Evolutionary conservation across 2,797 vertebrate genomes (phyloP), one percentile per base, ranked within the genome.

Genomic region (Allobates femoralis): DNA sequence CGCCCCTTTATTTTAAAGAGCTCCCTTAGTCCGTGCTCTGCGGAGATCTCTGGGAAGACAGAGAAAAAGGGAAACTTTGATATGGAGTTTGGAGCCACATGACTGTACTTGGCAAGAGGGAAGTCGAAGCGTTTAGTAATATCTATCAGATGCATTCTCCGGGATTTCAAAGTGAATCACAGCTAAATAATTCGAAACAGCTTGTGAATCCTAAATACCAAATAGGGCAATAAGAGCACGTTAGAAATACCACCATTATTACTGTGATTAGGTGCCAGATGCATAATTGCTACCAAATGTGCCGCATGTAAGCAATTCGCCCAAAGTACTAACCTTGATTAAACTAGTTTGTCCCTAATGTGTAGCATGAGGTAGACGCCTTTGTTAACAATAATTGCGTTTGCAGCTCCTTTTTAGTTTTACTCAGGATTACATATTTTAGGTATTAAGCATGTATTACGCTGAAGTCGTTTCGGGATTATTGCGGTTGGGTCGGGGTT

Each of bases 151-250:
- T 87, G 86, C 76, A 74, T 73, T 74, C 50, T 60, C 64, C 46
- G 23, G 81, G 28, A 55, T 87, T 69, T 83, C 64, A 84, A 79
- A 87, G 81, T 79, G 85, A 87, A 89, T 90, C 90, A 91, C 74
- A 87, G 89, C 91, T 90, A 89, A 90, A 90, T 90, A 90, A 91
- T 37, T 73, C 23, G 71, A 81, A 89, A 51, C 86, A 79, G 79
- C 74, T 78, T 60, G 79, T 56, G 74, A 60, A 76, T 83, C 81
- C 67, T 91, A 90, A 86, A 91, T 90, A 91, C 93, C 92, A 94
- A 94, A 95, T 93, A 93, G 89, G 93, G 94, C 92, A 90, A 91
- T 92, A 93, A 93, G 94, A 94, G 90, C 92, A 91, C 81, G 90
- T 74, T 84, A 77, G 91, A 90, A 92, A 94, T 92, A 90, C 91